These are phyloP conservation scores for Notamacropus eugenii DNA, from an alignment of 2,797 vertebrate species.

Conservation along the genomic window DNA sequence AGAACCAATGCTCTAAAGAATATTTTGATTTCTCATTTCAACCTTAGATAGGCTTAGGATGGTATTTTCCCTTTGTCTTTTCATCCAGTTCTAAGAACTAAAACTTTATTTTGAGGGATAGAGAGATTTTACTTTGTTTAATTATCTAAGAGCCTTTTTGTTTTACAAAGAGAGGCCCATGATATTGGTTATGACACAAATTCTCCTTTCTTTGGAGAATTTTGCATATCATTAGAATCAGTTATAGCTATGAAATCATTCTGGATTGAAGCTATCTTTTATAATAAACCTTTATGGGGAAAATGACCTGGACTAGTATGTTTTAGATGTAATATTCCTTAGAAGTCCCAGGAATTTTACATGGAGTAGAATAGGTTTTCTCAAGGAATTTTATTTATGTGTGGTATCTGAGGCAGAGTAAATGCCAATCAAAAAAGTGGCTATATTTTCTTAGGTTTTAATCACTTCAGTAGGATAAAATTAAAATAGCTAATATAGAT, in stretches of 20 bases:
- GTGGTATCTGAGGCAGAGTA: not conserved
- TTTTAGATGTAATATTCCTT: not conserved
- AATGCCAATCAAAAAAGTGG: not conserved
- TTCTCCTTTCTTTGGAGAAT: not conserved
- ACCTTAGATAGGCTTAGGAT: too few relatives aligned
- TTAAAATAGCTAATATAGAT: not conserved
- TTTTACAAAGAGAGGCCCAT: too few relatives aligned
- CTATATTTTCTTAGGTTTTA: not conserved
- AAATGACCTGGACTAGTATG: not conserved
- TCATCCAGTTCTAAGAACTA: too few relatives aligned
- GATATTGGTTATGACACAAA: too few relatives aligned
- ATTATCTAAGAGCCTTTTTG: too few relatives aligned
- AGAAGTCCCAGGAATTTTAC: not conserved
- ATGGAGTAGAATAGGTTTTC: constrained; percentile 6
- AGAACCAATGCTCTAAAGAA: too few relatives aligned
- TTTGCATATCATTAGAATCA: not conserved
- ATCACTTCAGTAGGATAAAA: not conserved
- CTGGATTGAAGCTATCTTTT: not conserved
- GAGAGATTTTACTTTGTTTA: too few relatives aligned
- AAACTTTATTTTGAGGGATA: too few relatives aligned
- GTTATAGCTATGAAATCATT: not conserved
- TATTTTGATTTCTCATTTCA: too few relatives aligned
- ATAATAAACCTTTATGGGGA: not conserved
- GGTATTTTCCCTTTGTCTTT: too few relatives aligned
- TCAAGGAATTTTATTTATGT: not conserved